A percentile compares a stretch with the other conserved stretches of the same genome.
phyloP scores from a whole-genome alignment of 1,140 invertebrate species.

The Prorops nasuta region DNA sequence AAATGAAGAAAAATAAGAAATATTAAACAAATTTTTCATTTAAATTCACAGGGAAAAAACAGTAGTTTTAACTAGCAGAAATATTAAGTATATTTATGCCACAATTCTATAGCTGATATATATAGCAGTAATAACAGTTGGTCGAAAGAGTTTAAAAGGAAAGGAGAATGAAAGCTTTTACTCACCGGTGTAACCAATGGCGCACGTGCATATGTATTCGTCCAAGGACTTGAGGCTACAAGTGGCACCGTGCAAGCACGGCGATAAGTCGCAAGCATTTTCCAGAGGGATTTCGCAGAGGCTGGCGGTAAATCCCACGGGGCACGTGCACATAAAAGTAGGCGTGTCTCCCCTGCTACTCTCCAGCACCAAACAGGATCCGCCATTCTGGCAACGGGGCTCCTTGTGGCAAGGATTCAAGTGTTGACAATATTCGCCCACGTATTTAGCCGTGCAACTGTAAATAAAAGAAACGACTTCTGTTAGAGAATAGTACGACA shows the following conservation, averaged over 20 bases:
- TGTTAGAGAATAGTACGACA: no score
- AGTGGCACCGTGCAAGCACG: conserved; percentile 83
- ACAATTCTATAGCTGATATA: no score
- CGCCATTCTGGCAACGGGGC: conserved; percentile 87
- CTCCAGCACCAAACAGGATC: conserved; percentile 79
- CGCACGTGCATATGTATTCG: conserved; percentile 80
- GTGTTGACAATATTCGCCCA: conserved; percentile 92
- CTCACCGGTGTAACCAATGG: conserved; percentile 81
- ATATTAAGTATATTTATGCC: no score
- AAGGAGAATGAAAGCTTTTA: no score
- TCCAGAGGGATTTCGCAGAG: conserved; percentile 88
- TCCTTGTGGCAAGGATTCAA: conserved; percentile 88
- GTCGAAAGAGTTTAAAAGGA: no score
- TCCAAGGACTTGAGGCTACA: conserved; percentile 76
- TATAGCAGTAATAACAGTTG: no score
- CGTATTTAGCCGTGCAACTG: conserved; percentile 88
- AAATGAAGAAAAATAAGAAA: no score
- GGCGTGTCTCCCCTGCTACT: conserved; percentile 65
- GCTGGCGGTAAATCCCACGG: conserved; percentile 86
- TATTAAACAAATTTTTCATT: no score
- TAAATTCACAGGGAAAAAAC: no score
- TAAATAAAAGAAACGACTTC: conserved; percentile 60
- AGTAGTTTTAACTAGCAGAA: no score
- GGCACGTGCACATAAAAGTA: conserved; percentile 82
- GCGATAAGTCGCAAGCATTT: conserved; percentile 86